Percentiles rank a stretch among this genome's conserved stretches.
phyloP scores from a whole-genome alignment of 2,113 vertebrate genomes.

The Sphyrna mokarran region DNA sequence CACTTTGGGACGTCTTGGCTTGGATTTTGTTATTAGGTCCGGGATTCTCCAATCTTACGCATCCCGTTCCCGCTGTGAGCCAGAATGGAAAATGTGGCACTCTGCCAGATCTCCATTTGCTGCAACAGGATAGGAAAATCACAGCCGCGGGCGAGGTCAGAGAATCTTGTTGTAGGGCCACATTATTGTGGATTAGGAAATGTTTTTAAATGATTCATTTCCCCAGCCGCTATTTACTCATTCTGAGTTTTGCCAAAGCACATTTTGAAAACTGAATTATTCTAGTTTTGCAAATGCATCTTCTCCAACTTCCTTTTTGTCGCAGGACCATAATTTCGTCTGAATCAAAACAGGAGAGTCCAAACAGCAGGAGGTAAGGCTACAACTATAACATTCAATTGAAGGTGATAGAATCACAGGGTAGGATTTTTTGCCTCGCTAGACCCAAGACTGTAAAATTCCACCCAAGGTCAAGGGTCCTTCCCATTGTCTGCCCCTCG shows the following conservation, averaged over 20 bases:
- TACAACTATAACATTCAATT: background rate
- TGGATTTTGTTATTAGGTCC: background rate
- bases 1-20: background rate
- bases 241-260: too few relatives aligned
- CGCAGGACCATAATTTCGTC: slow-evolving; percentile 21
- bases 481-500: too few relatives aligned
- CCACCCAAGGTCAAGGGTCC: too few relatives aligned
- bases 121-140: too few relatives aligned
- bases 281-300: background rate
- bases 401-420: too few relatives aligned
- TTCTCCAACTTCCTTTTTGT: background rate
- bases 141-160: too few relatives aligned
- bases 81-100: too few relatives aligned
- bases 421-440: too few relatives aligned
- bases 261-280: background rate
- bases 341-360: background rate
- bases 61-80: too few relatives aligned
- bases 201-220: background rate
- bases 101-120: too few relatives aligned
- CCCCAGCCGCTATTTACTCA: background rate
- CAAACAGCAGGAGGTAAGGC: slow-evolving; percentile 7
- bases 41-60: too few relatives aligned
- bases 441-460: too few relatives aligned
- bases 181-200: background rate
- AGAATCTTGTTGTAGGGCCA: background rate